Evolutionary conservation across 2,888 invertebrate species (phyloP), one percentile per base, ranked within the genome.

Genomic region (Lissocephala sabroskyi): DNA sequence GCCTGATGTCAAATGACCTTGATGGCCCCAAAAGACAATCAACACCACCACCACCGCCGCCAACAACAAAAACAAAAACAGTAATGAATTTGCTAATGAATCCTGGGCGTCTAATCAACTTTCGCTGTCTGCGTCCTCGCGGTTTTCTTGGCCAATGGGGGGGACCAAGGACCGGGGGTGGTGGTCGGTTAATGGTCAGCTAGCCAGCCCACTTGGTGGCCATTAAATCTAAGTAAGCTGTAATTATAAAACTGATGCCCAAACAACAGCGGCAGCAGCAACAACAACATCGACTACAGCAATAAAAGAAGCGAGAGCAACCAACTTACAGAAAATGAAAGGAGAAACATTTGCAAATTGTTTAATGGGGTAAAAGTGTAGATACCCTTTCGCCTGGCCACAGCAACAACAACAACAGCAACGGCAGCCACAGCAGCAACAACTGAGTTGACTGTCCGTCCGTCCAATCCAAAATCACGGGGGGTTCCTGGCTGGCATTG

Each of bases 81-180:
- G 59, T 74, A 71, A 66, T 63, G 75, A 68, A 71, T 66, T n/a
- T n/a, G n/a, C 7, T 23, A 23, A 23, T 23, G 7, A 23, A 7
- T 23, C 23, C 23, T 23, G 23, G 23, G 4, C 23, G 23, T n/a
- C n/a, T n/a, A n/a, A n/a, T n/a, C n/a, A n/a, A n/a, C n/a, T n/a
- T n/a, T n/a, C n/a, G n/a, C n/a, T n/a, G n/a, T n/a, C n/a, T n/a
- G n/a, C n/a, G n/a, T n/a, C n/a, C n/a, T n/a, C n/a, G n/a, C n/a
- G n/a, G n/a, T n/a, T n/a, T n/a, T n/a, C n/a, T 18, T 10, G 37
- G n/a, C 23, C 23, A 23, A 23, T 7, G 23, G 23, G 4, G 7
- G 23, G 7, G 23, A 23, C 4, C 23, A 23, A 23, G 7, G 23
- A 23, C n/a, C n/a, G n/a, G n/a, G n/a, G n/a, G n/a, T n/a, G n/a